Percentiles rank a stretch among this genome's conserved stretches.
Evolutionary conservation across 2,888 invertebrate genomes (phyloP).

Genomic region (Lathronympha strigana): DNA sequence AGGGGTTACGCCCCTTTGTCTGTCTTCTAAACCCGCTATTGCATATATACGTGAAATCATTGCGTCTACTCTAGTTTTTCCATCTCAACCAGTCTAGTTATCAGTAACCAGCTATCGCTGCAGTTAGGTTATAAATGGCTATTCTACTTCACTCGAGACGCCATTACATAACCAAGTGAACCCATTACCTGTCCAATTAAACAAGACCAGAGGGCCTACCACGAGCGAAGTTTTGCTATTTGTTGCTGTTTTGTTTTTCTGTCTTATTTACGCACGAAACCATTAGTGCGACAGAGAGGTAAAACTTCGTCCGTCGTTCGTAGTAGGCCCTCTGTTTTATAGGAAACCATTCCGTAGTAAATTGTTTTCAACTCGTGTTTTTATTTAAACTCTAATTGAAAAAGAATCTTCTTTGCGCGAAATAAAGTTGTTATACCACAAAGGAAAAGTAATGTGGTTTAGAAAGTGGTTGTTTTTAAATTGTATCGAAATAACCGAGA

Average conservation of each 20-base stretch:
- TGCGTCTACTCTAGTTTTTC: too few species aligned
- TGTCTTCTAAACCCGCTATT: too few species aligned
- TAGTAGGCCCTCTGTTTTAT: slow-evolving; percentile 24
- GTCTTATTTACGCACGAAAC: too few species aligned
- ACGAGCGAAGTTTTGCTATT: too few species aligned
- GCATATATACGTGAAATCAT: too few species aligned
- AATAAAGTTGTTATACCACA: slow-evolving; percentile 12
- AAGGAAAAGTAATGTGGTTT: slow-evolving; percentile 13
- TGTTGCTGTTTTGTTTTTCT: too few species aligned
- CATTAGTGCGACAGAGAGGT: too few species aligned
- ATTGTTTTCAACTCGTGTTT: slow-evolving; percentile 7
- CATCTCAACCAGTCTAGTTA: too few species aligned
- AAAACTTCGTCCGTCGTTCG: too few species aligned
- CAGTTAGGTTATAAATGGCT: not conserved
- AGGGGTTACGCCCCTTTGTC: too few species aligned
- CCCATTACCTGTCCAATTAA: slow-evolving; percentile 39
- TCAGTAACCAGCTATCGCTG: too few species aligned
- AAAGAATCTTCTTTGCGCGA: not conserved
- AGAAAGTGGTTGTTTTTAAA: slow-evolving; percentile 16
- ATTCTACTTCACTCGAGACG: not conserved
- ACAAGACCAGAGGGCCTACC: too few species aligned
- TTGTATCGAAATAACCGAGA: slow-evolving; percentile 3
- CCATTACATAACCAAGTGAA: slow-evolving; percentile 30
- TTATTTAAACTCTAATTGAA: slow-evolving; percentile 10
- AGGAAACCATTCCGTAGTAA: slow-evolving; percentile 1